Evolutionary conservation across 2,888 invertebrate genomes (phyloP), one percentile per base, ranked within the genome.

Genomic region (Phyto melanocephala): DNA sequence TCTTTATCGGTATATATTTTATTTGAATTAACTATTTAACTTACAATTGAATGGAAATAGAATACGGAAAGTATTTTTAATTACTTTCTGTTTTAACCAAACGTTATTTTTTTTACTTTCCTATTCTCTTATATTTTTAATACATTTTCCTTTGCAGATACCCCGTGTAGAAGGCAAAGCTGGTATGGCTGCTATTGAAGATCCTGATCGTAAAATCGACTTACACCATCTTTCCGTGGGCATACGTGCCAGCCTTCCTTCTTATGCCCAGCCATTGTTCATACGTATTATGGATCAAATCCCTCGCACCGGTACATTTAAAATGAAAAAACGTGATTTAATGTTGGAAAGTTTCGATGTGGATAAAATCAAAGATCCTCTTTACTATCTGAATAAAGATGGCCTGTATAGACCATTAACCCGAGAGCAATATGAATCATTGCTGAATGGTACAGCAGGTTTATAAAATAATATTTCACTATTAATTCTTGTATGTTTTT

Each of bases 141-240:
- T 15, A 4, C 15, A 17, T 17, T 33, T 13, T 50, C 7, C 5
- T 20, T 85, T 86, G 67, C 89, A 96, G 96, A 93, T 96, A 84
- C 95, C 96, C 0, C 93, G 93, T 80, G 93, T 94, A 63, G 96
- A 97, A 88, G 98, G 98, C 0, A 94, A 95, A 87, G 98, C 97
- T 15, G 98, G 98, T 84, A 99, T 99, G 98, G 97, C 95, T 20
- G 97, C 97, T 20, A 94, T 98, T 76, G 95, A 95, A 17, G 96
- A 96, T 90, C 93, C 94, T 3, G 91, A 93, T 1, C 92, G 93
- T 37, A 90, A 92, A 77, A 89, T 96, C 71, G 93, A 94, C 87
- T 91, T 95, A 84, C 86, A 89, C 24, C 91, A 92, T 67, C 91
- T 96, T 76, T 94, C 94, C 24, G 91, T 92, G n/a, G 94, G 94